Base-by-base conservation (phyloP, 2,797 vertebrate genomes). In the Hybognathus amarus region DNA sequence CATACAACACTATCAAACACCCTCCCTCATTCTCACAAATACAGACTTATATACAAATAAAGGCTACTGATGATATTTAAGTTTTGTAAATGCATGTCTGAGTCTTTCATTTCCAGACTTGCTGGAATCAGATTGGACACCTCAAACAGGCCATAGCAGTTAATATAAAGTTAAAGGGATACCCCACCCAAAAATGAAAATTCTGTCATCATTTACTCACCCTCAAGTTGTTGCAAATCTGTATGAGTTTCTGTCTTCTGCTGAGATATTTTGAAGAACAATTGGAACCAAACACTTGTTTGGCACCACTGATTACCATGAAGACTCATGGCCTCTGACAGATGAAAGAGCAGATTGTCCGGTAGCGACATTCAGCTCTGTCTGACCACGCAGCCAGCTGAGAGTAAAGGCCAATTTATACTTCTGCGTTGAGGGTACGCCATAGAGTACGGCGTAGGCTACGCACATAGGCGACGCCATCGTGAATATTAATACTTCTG, bases 161-260 rank as follows among this genome's bases (percentile, higher is more conserved):
- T 95, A 91, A 93, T 95, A 94, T 93, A 94, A 94, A 93, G 91
- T 93, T 94, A 94, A 95, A 33, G 30, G 30, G 30, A 33, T 33
- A 33, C 30, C 30, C 30, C 30, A 33, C 30, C 30, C 30, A 33
- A 33, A 33, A 33, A 33, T 33, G 2, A 33, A 33, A 33, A 33
- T 33, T 33, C 2, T 33, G 30, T 33, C 30, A 33, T 33, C 30
- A 33, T 33, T 33, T 33, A 33, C 30, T 33, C 30, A 33, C 3
- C 30, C 30, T 33, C 30, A 33, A 33, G 30, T 33, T 33, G 30
- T 33, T 33, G 30, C 30, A 33, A 33, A 33, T 3, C 30, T 33
- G 30, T 33, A 33, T 33, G 30, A 33, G 30, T 33, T 33, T 33
- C 30, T 33, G 30, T 33, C 4, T 33, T 33, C 30, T 33, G 30